These are phyloP conservation scores for Cheilosia vernalis DNA, from an alignment of 2,888 invertebrate genomes.

Conservation along the genomic window DNA sequence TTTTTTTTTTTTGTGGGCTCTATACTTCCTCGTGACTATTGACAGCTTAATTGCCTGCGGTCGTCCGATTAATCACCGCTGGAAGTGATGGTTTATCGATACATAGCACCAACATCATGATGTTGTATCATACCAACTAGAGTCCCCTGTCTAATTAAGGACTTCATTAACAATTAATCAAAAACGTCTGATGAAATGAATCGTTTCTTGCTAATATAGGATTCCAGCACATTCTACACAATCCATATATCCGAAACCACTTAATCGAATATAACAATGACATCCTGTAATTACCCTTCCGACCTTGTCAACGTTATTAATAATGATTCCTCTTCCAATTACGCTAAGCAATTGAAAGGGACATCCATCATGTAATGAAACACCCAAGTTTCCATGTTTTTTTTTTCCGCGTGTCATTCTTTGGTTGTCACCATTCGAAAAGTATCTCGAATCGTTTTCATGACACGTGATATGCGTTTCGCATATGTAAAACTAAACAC, in stretches of 20 bases:
- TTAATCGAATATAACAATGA: conserved; percentile 16
- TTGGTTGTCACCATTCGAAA: conserved; percentile 15
- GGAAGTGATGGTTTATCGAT: neutral
- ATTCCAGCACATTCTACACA: neutral
- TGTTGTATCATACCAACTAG: neutral
- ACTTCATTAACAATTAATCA: conserved; percentile 15
- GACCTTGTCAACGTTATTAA: conserved; percentile 35
- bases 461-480: conserved; percentile 34
- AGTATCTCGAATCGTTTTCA: conserved; percentile 17
- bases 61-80: neutral
- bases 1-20: neutral
- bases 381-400: conserved; percentile 3
- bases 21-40: neutral
- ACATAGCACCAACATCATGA: neutral
- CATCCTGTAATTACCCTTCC: conserved; percentile 30
- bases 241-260: neutral
- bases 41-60: conserved; percentile 8
- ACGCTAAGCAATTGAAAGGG: conserved; percentile 15
- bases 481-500: neutral
- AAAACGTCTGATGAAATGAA: conserved; percentile 4
- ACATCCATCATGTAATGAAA: conserved; percentile 16
- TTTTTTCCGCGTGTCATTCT: neutral
- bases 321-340: conserved; percentile 18
- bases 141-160: neutral
- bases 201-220: conserved; percentile 1